phyloP scores from a whole-genome alignment of 1,140 invertebrate genomes.

The Stratiolaelaps scimitus region DNA sequence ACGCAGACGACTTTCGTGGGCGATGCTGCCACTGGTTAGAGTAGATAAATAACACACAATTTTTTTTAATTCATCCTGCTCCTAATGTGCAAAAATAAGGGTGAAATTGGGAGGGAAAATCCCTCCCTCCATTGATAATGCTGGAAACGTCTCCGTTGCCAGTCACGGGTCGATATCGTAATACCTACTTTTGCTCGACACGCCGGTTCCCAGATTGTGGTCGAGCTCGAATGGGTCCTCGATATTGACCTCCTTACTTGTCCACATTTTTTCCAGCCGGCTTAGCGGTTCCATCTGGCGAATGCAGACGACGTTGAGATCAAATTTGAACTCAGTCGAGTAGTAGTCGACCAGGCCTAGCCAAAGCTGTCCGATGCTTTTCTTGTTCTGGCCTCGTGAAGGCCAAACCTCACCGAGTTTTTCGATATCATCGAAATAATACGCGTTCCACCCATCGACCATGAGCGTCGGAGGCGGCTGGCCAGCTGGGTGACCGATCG shows the following conservation, averaged over 20 bases:
- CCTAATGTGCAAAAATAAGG: too few relatives aligned
- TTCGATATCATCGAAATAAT: constrained; percentile 42
- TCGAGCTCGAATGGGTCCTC: constrained; percentile 53
- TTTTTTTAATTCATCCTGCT: too few relatives aligned
- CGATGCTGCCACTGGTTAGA: too few relatives aligned
- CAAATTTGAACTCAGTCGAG: constrained; percentile 48
- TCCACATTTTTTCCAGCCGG: constrained; percentile 50
- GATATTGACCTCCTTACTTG: constrained; percentile 47
- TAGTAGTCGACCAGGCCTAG: constrained; percentile 48
- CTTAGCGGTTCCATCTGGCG: constrained; percentile 43
- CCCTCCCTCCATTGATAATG: too few relatives aligned
- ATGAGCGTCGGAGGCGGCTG: constrained; percentile 34
- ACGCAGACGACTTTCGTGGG: too few relatives aligned
- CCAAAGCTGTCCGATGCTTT: constrained; percentile 47
- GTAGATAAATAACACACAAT: too few relatives aligned
- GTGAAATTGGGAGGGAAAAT: too few relatives aligned
- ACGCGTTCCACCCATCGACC: constrained; percentile 44
- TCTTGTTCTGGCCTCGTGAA: constrained; percentile 43
- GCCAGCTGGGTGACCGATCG: constrained; percentile 32
- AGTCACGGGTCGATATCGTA: too few relatives aligned
- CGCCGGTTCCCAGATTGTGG: constrained; percentile 50
- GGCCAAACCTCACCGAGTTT: constrained; percentile 44
- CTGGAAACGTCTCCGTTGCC: too few relatives aligned
- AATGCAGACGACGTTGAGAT: constrained; percentile 48
- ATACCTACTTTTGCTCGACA: constrained; percentile 49